phyloP scores from a whole-genome alignment of 2,797 vertebrate genomes.

The Takifugu ocellatus region DNA sequence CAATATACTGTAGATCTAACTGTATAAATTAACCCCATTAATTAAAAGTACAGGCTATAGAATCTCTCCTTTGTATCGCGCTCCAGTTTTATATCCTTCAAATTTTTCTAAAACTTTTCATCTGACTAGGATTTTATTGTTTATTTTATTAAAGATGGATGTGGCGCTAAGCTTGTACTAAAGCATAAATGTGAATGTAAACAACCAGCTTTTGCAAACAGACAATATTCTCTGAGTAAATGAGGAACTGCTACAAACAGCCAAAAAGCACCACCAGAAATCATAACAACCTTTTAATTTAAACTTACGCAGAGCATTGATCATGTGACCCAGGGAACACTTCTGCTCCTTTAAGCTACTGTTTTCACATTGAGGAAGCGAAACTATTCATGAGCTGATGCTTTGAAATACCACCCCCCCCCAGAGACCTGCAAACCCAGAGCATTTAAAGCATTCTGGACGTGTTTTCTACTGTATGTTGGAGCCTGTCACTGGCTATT shows the following conservation, averaged over 20 bases:
- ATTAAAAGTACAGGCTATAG: too few relatives aligned
- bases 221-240: constrained; percentile 9
- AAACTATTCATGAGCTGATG: background rate
- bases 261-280: constrained; percentile 35
- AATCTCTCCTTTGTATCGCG: too few relatives aligned
- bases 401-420: background rate
- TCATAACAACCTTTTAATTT: constrained; percentile 29
- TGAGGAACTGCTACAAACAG: constrained; percentile 34
- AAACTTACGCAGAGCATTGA: constrained; percentile 20
- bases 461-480: background rate
- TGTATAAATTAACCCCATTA: too few relatives aligned
- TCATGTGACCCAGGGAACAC: constrained; percentile 39
- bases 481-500: background rate
- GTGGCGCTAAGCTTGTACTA: background rate
- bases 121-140: too few relatives aligned
- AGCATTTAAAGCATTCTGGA: background rate
- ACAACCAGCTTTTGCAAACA: background rate
- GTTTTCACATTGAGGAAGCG: background rate
- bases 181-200: background rate
- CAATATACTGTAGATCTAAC: too few relatives aligned
- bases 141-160: too few relatives aligned
- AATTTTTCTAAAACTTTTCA: too few relatives aligned
- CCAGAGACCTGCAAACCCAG: too few relatives aligned
- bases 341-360: constrained; percentile 30
- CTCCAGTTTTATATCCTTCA: too few relatives aligned